These are phyloP conservation scores for Monochamus alternatus DNA, from an alignment of 2,888 invertebrate species.

Conservation along the genomic window DNA sequence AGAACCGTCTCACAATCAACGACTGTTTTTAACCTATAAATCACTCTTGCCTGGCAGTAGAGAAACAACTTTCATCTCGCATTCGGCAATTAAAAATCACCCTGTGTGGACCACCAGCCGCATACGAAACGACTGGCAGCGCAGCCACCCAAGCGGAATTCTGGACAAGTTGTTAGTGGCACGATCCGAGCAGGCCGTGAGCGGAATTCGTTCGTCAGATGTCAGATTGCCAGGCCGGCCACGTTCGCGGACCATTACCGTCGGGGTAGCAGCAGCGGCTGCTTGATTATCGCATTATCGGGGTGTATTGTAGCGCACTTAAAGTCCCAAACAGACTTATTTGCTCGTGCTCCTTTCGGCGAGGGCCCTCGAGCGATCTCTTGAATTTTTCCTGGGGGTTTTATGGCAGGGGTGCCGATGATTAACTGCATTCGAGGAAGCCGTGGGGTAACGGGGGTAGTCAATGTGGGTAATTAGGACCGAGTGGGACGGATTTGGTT, in stretches of 20 bases:
- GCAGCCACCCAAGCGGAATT: constrained; percentile 41
- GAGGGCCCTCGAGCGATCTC: constrained; percentile 19
- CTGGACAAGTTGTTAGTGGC: constrained; percentile 53
- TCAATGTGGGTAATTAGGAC: background rate
- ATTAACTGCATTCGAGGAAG: constrained; percentile 18
- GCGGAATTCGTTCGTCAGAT: constrained; percentile 44
- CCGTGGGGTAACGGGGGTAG: background rate
- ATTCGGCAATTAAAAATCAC: background rate
- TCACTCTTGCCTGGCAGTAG: too few relatives aligned
- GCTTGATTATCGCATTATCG: constrained; percentile 70
- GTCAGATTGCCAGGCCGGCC: constrained; percentile 60
- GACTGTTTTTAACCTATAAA: too few relatives aligned
- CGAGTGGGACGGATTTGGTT: background rate
- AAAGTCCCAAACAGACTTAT: constrained; percentile 65
- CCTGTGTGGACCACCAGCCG: background rate
- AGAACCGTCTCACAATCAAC: too few relatives aligned
- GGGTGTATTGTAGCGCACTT: constrained; percentile 67
- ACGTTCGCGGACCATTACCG: constrained; percentile 66
- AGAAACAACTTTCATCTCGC: too few relatives aligned
- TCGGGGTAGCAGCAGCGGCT: constrained; percentile 61
- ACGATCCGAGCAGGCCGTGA: constrained; percentile 52
- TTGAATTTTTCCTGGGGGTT: constrained; percentile 23
- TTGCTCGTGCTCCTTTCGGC: constrained; percentile 59
- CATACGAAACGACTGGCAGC: background rate
- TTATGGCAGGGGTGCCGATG: constrained; percentile 6